Base-by-base conservation (phyloP, 2,113 vertebrate species). In the Takifugu bimaculatus region DNA sequence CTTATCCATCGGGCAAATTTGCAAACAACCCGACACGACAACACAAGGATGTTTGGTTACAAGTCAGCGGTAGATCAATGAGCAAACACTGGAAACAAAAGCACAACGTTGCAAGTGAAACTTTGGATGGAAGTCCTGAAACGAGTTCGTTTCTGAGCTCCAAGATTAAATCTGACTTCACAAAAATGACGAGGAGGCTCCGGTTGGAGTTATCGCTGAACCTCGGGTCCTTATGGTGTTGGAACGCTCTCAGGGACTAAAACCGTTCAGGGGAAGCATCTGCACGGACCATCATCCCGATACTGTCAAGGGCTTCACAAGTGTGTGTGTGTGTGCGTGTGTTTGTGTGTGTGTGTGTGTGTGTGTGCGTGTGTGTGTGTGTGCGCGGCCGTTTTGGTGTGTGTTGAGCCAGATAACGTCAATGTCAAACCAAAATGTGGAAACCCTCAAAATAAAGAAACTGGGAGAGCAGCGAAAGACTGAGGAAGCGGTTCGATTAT, bases 401-500 rank as follows among this genome's bases (percentile, higher is more conserved):
- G 74, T 86, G 79, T 56, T 27, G 13, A 0, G 3, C 54, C 50
- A 63, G 85, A 87, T 81, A 87, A 79, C 76, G 79, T 77, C 72
- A 77, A 72, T 60, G 75, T 56, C 68, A 60, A 60, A 59, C 35
- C 11, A 54, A 56, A 61, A 50, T 27, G 47, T 29, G 14, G 35
- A 57, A 60, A 63, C 54, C 2, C 35, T 60, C 2, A 3, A 56
- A 59, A 44, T 53, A 29, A 25, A 60, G 49, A 72, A 65, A 74
- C 26, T 42, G 49, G 48, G 60, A 60, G 26, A 49, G 29, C 68
- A 32, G 49, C 60, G 26, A 28, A 29, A 26, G 42, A 28, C 13
- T 14, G 73, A 74, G 80, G 79, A 88, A 84, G 75, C 56, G 28
- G 74, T 76, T 62, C 57, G 28, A 59, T 75, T 82, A 83, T 82